A percentile compares a stretch with the other conserved stretches of the same genome.
Evolutionary conservation across 2,888 invertebrate species (phyloP).

Genomic region (Penaeus monodon): DNA sequence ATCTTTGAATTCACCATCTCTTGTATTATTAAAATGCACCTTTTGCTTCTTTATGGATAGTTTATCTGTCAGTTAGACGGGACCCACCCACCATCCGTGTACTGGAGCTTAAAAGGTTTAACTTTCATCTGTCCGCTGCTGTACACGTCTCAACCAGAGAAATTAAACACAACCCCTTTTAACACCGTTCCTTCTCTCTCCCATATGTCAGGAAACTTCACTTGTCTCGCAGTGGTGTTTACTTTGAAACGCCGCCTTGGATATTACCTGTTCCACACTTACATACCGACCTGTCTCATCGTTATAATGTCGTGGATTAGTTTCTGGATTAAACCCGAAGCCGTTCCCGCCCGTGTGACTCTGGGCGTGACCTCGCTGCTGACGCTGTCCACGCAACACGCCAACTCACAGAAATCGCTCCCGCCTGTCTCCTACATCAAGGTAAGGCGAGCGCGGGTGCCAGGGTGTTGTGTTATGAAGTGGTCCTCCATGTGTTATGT

Average conservation of each 20-base stretch:
- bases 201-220: constrained; percentile 82
- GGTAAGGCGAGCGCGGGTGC: constrained; percentile 29
- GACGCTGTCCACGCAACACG: constrained; percentile 66
- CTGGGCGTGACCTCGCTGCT: constrained; percentile 67
- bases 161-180: no score
- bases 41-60: no score
- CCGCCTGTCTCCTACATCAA: constrained; percentile 66
- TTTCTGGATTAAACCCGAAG: constrained; percentile 69
- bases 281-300: constrained; percentile 92
- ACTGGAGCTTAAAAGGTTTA: no score
- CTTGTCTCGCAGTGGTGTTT: constrained; percentile 91
- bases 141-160: no score
- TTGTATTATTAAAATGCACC: no score
- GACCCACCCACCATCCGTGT: no score
- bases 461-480: neutral
- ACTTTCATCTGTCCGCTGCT: no score
- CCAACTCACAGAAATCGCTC: constrained; percentile 66
- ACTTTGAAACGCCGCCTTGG: constrained; percentile 88
- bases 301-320: constrained; percentile 85
- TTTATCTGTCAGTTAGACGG: no score
- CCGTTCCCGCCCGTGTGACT: constrained; percentile 66
- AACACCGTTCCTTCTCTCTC: constrained; percentile 26
- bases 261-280: constrained; percentile 93
- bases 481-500: no score
- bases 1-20: neutral